Conservation (phyloP, 2,797 vertebrate species). For the Nyctalus aviator region DNA sequence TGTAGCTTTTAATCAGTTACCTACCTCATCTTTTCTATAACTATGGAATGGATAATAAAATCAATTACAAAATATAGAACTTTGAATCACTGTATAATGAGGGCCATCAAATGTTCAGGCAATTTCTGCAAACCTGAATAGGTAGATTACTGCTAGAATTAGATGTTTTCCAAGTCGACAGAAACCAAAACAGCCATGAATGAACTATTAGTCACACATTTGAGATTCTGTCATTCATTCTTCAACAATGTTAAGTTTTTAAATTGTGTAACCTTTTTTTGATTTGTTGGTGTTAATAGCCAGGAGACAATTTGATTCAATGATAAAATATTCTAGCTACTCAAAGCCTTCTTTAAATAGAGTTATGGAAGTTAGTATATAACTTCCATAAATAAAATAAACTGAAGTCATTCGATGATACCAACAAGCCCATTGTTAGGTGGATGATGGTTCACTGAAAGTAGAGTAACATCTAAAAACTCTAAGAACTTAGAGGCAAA, state of each 20-base stretch:
- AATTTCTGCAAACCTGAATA: neutral
- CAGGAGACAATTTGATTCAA: slow-evolving; percentile 52
- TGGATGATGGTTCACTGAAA: neutral
- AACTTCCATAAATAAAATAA: neutral
- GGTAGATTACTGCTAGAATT: neutral
- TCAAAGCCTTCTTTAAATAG: neutral
- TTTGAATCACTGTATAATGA: neutral
- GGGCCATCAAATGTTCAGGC: neutral
- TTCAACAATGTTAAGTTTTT: slow-evolving; percentile 72
- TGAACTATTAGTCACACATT: slow-evolving; percentile 70
- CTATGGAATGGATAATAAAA: neutral
- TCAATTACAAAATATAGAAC: neutral
- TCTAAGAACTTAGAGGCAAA: neutral
- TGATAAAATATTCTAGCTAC: slow-evolving; percentile 16
- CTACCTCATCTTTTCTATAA: neutral
- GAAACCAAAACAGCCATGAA: slow-evolving; percentile 72
- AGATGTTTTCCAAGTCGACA: neutral
- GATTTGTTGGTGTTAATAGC: slow-evolving; percentile 65
- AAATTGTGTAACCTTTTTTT: slow-evolving; percentile 46
- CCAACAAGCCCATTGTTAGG: neutral
- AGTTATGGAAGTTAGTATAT: neutral
- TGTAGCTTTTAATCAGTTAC: neutral
- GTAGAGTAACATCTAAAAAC: neutral
- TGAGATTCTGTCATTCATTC: slow-evolving; percentile 65
- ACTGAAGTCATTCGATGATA: neutral